These are phyloP conservation scores for Oreochromis tanganicae DNA, from an alignment of 2,113 vertebrate genomes.

Conservation along the genomic window DNA sequence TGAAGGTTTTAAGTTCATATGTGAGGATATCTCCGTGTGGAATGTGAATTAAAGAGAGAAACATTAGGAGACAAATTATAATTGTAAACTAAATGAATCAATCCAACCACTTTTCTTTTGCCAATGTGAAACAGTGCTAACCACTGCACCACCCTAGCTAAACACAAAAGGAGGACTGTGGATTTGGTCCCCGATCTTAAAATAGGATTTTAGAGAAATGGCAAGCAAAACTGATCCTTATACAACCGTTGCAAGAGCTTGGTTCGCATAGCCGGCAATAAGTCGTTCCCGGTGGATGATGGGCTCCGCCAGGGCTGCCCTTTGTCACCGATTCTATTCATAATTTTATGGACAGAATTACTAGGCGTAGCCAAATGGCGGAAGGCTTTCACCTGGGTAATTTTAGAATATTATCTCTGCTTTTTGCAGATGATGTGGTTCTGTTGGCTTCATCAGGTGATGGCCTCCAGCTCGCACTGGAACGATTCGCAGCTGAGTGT, in stretches of 20 bases:
- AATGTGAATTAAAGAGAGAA: background rate
- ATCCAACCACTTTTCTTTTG: background rate
- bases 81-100: background rate
- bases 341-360: background rate
- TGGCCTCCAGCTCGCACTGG: background rate
- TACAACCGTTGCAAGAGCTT: background rate
- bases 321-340: background rate
- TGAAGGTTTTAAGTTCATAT: background rate
- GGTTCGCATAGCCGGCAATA: fast-evolving
- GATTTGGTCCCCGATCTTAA: background rate
- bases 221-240: background rate
- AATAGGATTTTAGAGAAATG: background rate
- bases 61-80: background rate
- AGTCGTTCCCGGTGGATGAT: background rate
- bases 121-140: background rate
- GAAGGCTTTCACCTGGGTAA: background rate
- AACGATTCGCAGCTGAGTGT: fast-evolving
- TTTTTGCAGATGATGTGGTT: background rate
- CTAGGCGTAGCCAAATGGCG: fast-evolving
- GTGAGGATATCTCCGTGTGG: fast-evolving
- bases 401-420: background rate
- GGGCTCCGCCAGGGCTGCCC: fast-evolving
- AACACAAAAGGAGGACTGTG: background rate
- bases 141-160: background rate
- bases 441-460: fast-evolving